Percentiles rank a stretch among this genome's conserved stretches.
phyloP scores from a whole-genome alignment of 2,888 invertebrate genomes.

The Xylocampa areola region DNA sequence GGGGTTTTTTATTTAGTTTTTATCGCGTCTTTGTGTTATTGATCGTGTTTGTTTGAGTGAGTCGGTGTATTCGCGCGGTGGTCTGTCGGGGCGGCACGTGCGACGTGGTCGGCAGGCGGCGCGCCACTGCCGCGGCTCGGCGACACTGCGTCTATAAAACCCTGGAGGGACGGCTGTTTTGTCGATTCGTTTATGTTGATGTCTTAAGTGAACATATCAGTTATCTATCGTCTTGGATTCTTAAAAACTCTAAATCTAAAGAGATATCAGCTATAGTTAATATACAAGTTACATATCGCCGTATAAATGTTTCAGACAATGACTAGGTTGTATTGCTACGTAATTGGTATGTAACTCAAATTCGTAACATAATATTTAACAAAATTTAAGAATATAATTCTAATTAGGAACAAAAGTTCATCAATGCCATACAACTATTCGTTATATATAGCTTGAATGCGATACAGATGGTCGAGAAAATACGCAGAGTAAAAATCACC shows the following conservation, averaged over 20 bases:
- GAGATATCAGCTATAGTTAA: neutral
- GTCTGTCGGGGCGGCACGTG: slow-evolving; percentile 62
- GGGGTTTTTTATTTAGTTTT: slow-evolving; percentile 51
- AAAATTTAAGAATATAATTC: too few species aligned
- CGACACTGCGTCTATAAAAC: slow-evolving; percentile 85
- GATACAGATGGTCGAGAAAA: slow-evolving; percentile 59
- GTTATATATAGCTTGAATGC: slow-evolving; percentile 35
- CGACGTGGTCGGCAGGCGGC: slow-evolving; percentile 71
- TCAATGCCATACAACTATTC: neutral
- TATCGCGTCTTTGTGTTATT: slow-evolving; percentile 66
- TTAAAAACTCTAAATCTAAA: neutral
- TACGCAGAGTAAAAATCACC: slow-evolving; percentile 46
- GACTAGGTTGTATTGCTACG: too few species aligned
- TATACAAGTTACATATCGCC: neutral
- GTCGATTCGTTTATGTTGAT: slow-evolving; percentile 63
- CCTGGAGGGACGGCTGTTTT: slow-evolving; percentile 65
- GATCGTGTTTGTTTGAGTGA: slow-evolving; percentile 68
- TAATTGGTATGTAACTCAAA: too few species aligned
- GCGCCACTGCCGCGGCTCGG: slow-evolving; percentile 77
- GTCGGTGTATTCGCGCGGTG: slow-evolving; percentile 44
- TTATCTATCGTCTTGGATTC: slow-evolving; percentile 11
- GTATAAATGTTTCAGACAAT: too few species aligned
- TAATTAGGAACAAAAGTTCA: too few species aligned
- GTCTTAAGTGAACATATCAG: slow-evolving; percentile 21
- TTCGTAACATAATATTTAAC: too few species aligned